Base-by-base conservation (phyloP, 2,113 vertebrate species). In the Pristiophorus japonicus region DNA sequence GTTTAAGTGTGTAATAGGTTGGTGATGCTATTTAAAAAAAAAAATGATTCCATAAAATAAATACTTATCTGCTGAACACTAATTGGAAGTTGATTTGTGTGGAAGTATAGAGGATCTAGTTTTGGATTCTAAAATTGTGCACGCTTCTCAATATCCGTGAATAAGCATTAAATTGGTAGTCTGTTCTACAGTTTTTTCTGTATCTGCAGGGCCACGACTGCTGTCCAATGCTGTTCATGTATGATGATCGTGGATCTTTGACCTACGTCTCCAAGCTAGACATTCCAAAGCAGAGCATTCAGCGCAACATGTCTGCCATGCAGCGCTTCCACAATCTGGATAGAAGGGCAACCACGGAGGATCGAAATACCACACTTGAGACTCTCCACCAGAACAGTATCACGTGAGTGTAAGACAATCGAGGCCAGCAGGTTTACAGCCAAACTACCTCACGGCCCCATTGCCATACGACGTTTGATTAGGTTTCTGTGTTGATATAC, bases 261-360 rank as follows among this genome's bases (percentile, higher is more conserved):
- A 98, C 98, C 87, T 99, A 99, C 62, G 97, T 99, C 96, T 99
- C 99, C 38, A 99, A 99, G 97, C 97, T 99, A 4, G 99, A 99
- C 97, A 98, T 99, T 96, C 99, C 99, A 20, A 99, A 99, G 97
- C 99, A 99, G 97, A 99, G 98, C 97, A 99, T 99, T 96, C 99
- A 99, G 96, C 99, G 99, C 97, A 99, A 99, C 95, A 99, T 99
- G 97, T 99, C 99, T 0, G 99, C 99, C 96, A 99, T 99, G 99
- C 99, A 99, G 67, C 99, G 99, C 96, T 99, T 99, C 97, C 98
- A 99, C 85, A 99, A 99, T 97, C 99, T 99, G 99, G 99, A 99
- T 96, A 99, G 99, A 97, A 98, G 99, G 97, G 99, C 99, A 96
- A 99, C 99, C 11, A 99, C 99, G 0, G 99, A 99, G 96, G 99